Evolutionary conservation across 1,140 invertebrate genomes (phyloP).

Genomic region (Venustaconcha ellipsiformis): DNA sequence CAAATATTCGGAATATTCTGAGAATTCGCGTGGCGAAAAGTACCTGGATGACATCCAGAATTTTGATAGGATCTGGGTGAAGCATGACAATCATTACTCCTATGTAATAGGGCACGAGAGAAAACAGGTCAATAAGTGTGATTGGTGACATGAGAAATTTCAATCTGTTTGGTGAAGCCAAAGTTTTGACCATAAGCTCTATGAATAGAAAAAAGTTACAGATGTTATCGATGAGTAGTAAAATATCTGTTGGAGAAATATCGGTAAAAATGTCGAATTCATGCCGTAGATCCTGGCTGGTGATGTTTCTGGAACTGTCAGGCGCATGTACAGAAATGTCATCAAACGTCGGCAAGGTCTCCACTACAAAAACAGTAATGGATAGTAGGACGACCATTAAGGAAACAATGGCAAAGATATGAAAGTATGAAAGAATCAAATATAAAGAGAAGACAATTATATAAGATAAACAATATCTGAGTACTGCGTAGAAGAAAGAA

Average conservation of each 20-base stretch:
- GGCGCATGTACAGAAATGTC: constrained; percentile 18
- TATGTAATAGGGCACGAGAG: constrained; percentile 52
- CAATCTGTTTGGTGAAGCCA: constrained; percentile 62
- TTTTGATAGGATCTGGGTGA: constrained; percentile 41
- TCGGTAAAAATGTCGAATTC: constrained; percentile 37
- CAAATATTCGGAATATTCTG: constrained; percentile 50
- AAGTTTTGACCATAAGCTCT: constrained; percentile 53
- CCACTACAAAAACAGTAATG: constrained; percentile 41
- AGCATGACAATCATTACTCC: constrained; percentile 64
- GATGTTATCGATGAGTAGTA: constrained; percentile 35
- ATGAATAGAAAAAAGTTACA: constrained; percentile 38
- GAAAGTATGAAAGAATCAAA: constrained; percentile 13
- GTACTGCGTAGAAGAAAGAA: too few relatives aligned
- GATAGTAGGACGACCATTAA: constrained; percentile 33
- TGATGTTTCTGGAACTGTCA: constrained; percentile 4
- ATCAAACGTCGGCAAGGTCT: constrained; percentile 34
- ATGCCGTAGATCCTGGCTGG: constrained; percentile 20
- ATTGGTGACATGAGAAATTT: constrained; percentile 63
- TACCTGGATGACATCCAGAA: constrained; percentile 40
- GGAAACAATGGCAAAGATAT: constrained; percentile 36
- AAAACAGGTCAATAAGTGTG: constrained; percentile 47
- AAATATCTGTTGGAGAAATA: constrained; percentile 17
- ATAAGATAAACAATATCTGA: too few relatives aligned
- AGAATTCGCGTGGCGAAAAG: constrained; percentile 45
- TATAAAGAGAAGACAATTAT: too few relatives aligned